Base-by-base conservation (phyloP, 1,140 invertebrate genomes). In the Latrodectus geometricus region DNA sequence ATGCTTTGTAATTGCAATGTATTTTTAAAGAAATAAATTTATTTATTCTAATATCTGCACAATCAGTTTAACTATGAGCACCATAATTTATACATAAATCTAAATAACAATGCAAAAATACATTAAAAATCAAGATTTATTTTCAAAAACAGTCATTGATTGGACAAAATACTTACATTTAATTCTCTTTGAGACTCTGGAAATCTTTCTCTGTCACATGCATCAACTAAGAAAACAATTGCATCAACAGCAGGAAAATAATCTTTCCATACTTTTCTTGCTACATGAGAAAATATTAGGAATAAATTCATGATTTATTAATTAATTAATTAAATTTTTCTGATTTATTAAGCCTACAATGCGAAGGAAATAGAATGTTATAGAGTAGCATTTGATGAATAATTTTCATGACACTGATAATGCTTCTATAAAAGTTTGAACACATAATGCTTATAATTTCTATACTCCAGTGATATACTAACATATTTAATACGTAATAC, bases 171-270 rank as follows among this genome's bases (percentile, higher is more conserved):
- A 89, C 90, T 90, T 90, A 93, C 92, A 90, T 93, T 91, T 87
- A 94, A 89, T 90, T 93, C 93, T 56, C 91, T 91, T 89, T 97
- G 98, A 89, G 97, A 97, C 93, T 99, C 98, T 87, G 93, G 92
- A 91, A 99, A 95, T 90, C 98, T 93, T 73, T 93, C 93, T 90
- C 95, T 94, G 92, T 99, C 98, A 91, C 94, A 97, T 15, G 96
- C 96, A 92, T 99, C 99, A 89, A 99, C 95, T 85, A 99, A 94
- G 92, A 99, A 99, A n/a, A 99, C 99, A 90, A 99, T 99, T 56
- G 98, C 98, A 93, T 99, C 98, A 23, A 99, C 98, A 73, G 98
- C 98, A 78, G 98, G 98, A 91, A 99, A 99, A 92, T 99, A 99
- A 92, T 99, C 97, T 92, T 98, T 99, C 99, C 99, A 99, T 73